Percentiles rank a stretch among this genome's conserved stretches.
Evolutionary conservation across 2,113 vertebrate genomes (phyloP).

Genomic region (Martes martes): DNA sequence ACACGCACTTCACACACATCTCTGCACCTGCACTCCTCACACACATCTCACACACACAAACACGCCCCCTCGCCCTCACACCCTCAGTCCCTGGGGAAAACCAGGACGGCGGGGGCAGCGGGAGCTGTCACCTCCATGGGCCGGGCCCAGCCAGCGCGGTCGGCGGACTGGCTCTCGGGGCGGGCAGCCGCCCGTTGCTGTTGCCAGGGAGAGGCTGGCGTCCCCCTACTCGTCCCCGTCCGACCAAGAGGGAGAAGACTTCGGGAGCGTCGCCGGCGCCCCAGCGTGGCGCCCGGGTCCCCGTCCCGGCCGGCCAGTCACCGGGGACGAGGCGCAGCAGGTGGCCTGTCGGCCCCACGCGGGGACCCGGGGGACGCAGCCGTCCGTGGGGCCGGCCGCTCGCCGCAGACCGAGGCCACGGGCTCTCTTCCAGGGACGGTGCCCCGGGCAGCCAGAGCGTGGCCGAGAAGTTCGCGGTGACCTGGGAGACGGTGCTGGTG

Average conservation of each 20-base stretch:
- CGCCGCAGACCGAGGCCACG: accelerated
- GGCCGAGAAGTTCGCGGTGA: conserved; percentile 89
- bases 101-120: accelerated
- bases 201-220: neutral
- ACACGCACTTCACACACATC: no score
- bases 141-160: accelerated
- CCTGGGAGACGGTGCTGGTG: conserved; percentile 93
- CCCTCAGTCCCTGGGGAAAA: neutral
- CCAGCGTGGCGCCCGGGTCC: accelerated
- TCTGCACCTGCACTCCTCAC: neutral
- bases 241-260: no score
- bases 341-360: neutral
- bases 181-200: neutral
- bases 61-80: neutral
- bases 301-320: no score
- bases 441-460: conserved; percentile 93
- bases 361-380: conserved; percentile 53
- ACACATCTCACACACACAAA: neutral
- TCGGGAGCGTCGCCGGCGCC: neutral
- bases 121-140: neutral
- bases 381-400: accelerated
- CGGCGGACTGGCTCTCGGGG: no score
- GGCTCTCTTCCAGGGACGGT: conserved; percentile 85
- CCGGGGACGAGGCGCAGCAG: neutral
- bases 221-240: neutral